A percentile compares a stretch with the other conserved stretches of the same genome.
Conservation (phyloP, 2,113 vertebrate genomes). For the Carassius gibelio region DNA sequence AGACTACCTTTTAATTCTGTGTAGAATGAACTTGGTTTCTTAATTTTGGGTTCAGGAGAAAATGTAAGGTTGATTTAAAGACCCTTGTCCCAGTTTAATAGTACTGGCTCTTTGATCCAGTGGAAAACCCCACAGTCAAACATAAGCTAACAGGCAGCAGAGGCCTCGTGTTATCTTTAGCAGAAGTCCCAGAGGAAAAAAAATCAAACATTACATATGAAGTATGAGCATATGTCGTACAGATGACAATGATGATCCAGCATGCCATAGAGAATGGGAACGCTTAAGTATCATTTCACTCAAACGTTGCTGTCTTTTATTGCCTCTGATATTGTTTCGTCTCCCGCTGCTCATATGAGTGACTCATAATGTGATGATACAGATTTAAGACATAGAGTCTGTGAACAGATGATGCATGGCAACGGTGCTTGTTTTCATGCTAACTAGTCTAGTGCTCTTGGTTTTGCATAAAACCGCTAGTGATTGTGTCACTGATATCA, state of each 20-base stretch:
- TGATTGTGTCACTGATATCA: neutral
- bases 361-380: neutral
- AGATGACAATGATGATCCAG: constrained; percentile 24
- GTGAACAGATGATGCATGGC: neutral
- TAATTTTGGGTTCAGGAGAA: neutral
- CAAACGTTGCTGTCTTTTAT: neutral
- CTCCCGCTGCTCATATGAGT: neutral
- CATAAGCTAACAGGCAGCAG: constrained; percentile 38
- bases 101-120: constrained; percentile 12
- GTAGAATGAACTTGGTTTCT: neutral
- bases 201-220: constrained; percentile 45
- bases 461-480: neutral
- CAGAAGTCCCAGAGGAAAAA: neutral
- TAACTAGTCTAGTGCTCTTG: neutral
- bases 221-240: constrained; percentile 33
- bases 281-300: constrained; percentile 24
- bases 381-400: neutral
- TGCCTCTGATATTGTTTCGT: constrained; percentile 17
- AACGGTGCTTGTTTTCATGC: neutral
- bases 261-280: neutral
- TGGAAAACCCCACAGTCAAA: constrained; percentile 20
- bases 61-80: neutral
- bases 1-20: neutral
- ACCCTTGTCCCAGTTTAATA: neutral
- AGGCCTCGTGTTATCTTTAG: constrained; percentile 44